Conservation (phyloP, 2,888 invertebrate genomes). For the Onchidella celtica region DNA sequence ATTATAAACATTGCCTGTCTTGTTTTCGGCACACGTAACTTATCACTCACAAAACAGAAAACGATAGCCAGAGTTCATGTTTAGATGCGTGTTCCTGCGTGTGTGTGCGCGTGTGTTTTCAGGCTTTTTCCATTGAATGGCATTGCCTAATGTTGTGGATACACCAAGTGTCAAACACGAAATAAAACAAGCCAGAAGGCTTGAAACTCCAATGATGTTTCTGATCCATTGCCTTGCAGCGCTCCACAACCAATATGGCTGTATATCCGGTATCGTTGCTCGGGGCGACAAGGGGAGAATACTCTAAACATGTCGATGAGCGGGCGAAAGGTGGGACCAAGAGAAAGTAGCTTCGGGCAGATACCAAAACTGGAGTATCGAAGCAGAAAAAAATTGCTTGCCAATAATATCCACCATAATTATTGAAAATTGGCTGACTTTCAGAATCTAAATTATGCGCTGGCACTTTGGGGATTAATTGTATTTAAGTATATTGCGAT, state of each 20-base stretch:
- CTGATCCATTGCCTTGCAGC: background rate
- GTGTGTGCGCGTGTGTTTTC: background rate
- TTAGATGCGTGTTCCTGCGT: background rate
- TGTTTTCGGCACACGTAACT: too few relatives aligned
- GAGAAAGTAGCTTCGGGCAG: background rate
- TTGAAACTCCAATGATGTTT: background rate
- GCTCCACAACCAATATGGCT: constrained; percentile 18
- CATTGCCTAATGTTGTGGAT: background rate
- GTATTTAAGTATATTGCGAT: too few relatives aligned
- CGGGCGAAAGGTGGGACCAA: background rate
- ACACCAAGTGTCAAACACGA: background rate
- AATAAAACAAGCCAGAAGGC: background rate
- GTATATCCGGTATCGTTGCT: constrained; percentile 28
- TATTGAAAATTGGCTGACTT: too few relatives aligned
- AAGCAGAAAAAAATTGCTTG: too few relatives aligned
- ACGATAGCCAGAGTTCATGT: too few relatives aligned
- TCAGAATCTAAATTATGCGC: too few relatives aligned
- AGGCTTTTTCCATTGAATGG: background rate
- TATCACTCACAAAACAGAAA: too few relatives aligned
- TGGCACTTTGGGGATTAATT: too few relatives aligned
- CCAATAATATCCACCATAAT: too few relatives aligned
- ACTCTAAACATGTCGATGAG: constrained; percentile 18
- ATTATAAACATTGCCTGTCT: too few relatives aligned
- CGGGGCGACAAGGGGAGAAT: background rate
- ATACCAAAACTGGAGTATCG: too few relatives aligned